Conservation (phyloP, 2,888 invertebrate species). For the Dascillus cervinus region DNA sequence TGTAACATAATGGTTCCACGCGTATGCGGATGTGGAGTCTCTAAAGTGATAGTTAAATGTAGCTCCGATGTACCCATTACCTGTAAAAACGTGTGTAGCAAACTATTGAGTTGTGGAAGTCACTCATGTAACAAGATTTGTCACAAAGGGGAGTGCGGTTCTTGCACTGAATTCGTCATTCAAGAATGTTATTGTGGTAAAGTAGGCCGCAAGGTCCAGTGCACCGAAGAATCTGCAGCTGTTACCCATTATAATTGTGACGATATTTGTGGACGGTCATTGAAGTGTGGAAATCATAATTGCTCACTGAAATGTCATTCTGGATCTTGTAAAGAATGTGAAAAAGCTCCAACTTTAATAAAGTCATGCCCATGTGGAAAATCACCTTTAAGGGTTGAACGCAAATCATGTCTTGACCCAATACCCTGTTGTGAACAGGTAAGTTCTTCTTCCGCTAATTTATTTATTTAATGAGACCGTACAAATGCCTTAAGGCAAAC, state of each 20-base stretch:
- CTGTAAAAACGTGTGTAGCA: constrained; percentile 69
- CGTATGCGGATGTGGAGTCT: constrained; percentile 72
- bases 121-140: constrained; percentile 70
- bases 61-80: constrained; percentile 61
- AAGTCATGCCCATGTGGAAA: constrained; percentile 73
- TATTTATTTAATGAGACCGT: no score
- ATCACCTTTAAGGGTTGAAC: constrained; percentile 42
- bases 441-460: no score
- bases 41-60: constrained; percentile 61
- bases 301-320: constrained; percentile 63
- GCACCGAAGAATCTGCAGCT: constrained; percentile 49
- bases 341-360: constrained; percentile 51
- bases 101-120: constrained; percentile 64
- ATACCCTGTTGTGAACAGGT: constrained; percentile 71
- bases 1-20: constrained; percentile 71
- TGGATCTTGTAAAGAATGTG: constrained; percentile 59
- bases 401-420: constrained; percentile 69
- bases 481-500: no score
- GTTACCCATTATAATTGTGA: constrained; percentile 52
- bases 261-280: constrained; percentile 50
- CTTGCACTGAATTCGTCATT: constrained; percentile 58
- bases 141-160: constrained; percentile 69
- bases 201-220: constrained; percentile 52
- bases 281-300: constrained; percentile 63
- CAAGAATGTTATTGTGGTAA: constrained; percentile 71